Percentiles rank a stretch among this genome's conserved stretches.
Conservation (phyloP, 2,797 vertebrate genomes). For the Hydrolagus colliei region DNA sequence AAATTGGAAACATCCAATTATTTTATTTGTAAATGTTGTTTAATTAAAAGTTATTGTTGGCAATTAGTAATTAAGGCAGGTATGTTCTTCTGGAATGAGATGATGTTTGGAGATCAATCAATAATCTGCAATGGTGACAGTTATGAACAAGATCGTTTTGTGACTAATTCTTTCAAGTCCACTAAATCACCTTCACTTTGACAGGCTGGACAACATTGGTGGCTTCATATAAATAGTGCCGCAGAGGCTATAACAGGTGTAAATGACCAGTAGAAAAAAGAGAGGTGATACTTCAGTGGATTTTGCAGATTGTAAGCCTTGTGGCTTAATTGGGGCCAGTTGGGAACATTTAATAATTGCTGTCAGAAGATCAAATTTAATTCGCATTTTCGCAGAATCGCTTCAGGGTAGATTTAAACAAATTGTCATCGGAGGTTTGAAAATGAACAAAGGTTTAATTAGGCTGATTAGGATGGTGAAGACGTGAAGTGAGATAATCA, state of each 20-base stretch:
- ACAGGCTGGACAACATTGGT: neutral
- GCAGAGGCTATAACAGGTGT: neutral
- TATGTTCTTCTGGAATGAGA: neutral
- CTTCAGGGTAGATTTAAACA: constrained; percentile 95
- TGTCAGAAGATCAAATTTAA: constrained; percentile 99
- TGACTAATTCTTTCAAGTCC: neutral
- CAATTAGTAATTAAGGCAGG: neutral
- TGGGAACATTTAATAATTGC: constrained; percentile 99
- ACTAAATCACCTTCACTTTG: neutral
- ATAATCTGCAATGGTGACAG: neutral
- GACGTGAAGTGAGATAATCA: constrained; percentile 71
- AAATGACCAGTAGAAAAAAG: constrained; percentile 46
- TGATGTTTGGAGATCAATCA: neutral
- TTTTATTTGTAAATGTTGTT: neutral
- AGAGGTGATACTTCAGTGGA: constrained; percentile 49
- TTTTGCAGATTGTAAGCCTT: constrained; percentile 74
- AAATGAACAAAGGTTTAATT: constrained; percentile 98
- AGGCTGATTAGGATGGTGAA: constrained; percentile 91
- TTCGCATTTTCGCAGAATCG: constrained; percentile 91
- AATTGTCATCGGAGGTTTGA: constrained; percentile 97
- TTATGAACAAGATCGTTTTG: neutral
- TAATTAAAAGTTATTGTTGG: neutral
- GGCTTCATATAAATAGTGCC: neutral
- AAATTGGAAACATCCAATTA: neutral
- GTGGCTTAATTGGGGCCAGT: constrained; percentile 93